Base-by-base conservation (phyloP, 2,797 vertebrate genomes). In the Erithacus rubecula region DNA sequence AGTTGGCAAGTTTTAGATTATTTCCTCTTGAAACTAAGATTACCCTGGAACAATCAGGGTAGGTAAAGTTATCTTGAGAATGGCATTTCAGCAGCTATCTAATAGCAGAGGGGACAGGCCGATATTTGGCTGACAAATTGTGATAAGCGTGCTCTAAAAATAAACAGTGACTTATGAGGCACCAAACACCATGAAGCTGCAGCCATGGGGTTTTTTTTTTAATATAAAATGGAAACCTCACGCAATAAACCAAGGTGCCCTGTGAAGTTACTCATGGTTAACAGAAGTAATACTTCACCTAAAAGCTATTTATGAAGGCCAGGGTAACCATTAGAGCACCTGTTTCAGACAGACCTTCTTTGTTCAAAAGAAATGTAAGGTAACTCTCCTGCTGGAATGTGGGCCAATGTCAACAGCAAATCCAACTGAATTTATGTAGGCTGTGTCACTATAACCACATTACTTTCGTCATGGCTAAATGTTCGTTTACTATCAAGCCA, bases 401-500 rank as follows among this genome's bases (percentile, higher is more conserved):
- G 58, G 82, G 93, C 96, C 94, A 96, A 94, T 12, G 59, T 95
- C 93, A 96, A 96, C 58, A 96, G 76, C 76, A 91, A 93, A 78
- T 30, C 80, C 68, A 86, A 88, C 72, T 55, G 62, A 67, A 80
- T 86, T 91, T 94, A 85, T 88, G 34, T 11, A 85, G 58, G 34
- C 22, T 87, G 74, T 85, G 64, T 89, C 91, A 88, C 76, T 58
- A 43, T 15, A 77, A 86, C 58, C 1, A 4, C 6, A 19, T 58
- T 62, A 86, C 62, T 76, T 93, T 86, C 26, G 3, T 86, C 85
- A 91, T 17, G 51, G 76, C 60, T 62, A 85, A 90, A 68, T 2
- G 32, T 63, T 92, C 56, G 0, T 70, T 86, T 83, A 47, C 70
- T 47, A 26, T 47, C 43, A 81, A 62, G 83, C 63, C 52, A 78